Base-by-base conservation (phyloP, 37 sponge, comb jelly and placozoan species). In the Oopsacas minuta region DNA sequence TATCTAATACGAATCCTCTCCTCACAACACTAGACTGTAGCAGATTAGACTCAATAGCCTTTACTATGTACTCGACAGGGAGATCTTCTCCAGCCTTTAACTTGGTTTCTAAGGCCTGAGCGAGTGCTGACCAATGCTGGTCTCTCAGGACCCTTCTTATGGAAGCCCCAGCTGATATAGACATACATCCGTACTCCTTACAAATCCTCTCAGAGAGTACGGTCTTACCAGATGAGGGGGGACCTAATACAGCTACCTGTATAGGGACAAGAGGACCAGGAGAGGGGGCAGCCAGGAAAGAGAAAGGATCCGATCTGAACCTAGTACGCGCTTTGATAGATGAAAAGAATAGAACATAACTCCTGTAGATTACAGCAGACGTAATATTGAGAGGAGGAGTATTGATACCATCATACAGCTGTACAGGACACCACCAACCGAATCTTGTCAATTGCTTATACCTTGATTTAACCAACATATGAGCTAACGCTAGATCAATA, bases 1-100 rank as follows among this genome's bases (percentile, higher is more conserved):
- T 95, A 91, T 97, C 97, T 82, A 97, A 89, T 10, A 97, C 91
- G 83, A 88, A 97, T 94, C 97, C 97, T 85, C 97, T 90, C 0
- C 95, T 97, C 30, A 81, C 86, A 75, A 91, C 92, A 46, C 89
- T 88, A 15, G 90, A 88, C 82, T 92, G 89, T 85, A 97, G 52
- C 84, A 97, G 83, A n/a, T 84, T 81, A 23, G 83, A 39, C 69
- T 97, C 92, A 20, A 97, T 84, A 23, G 97, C 97, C 17, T 86
- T 81, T 39, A 92, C 90, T 82, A 89, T 89, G 10, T 94, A 82
- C 36, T 93, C 97, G 52, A 94, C 97, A 39, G 97, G 97, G 0
- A 97, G 83, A n/a, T 86, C 85, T 36, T 90, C 87, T 20, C 97
- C 97, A 8, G 82, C 85, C 81, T 42, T 51, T 15, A 97, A 85